Evolutionary conservation across 2,797 vertebrate species (phyloP), one percentile per base, ranked within the genome.

Genomic region (Danio albolineatus): DNA sequence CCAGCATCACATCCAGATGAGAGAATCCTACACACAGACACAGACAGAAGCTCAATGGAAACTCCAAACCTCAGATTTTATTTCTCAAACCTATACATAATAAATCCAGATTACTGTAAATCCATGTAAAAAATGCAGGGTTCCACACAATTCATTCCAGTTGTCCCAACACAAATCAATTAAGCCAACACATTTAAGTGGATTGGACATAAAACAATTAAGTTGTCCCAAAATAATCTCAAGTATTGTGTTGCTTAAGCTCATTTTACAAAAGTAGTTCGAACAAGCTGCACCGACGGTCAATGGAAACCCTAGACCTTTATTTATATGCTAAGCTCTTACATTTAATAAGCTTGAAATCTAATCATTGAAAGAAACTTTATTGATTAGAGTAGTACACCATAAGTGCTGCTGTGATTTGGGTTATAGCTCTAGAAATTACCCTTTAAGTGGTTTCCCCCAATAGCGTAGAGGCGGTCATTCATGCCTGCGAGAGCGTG

Each of bases 401-500:
- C 21, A 43, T 46, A 21, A 36, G 41, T 46, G 49, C 75, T 0
- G 39, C 71, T 80, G 5, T 19, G 83, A 83, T 72, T 61, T 88
- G 17, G 66, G 39, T 62, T 46, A 21, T 19, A 6, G 56, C 13
- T 61, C 4, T 61, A 61, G 46, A 38, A 78, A 78, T 92, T 91
- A 98, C 98, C 98, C 97, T 99, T 99, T 93, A 99, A 91, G 93
- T 99, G 98, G 92, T 99, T 99, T 91, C 98, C 98, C 88, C 98
- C 98, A 86, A 99, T 99, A 78, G 98, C 97, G 76, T 99, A 99
- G 76, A 99, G 95, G 84, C 98, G 96, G 86, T 99, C 98, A 80
- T 96, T 99, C 97, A 98, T 98, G 85, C 96, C 98, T 81, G 98
- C 97, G 87, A 99, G 92, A 79, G 96, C 94, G 83, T 99, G 98